phyloP scores from a whole-genome alignment of 2,797 vertebrate genomes.

The Austrolebias charrua region DNA sequence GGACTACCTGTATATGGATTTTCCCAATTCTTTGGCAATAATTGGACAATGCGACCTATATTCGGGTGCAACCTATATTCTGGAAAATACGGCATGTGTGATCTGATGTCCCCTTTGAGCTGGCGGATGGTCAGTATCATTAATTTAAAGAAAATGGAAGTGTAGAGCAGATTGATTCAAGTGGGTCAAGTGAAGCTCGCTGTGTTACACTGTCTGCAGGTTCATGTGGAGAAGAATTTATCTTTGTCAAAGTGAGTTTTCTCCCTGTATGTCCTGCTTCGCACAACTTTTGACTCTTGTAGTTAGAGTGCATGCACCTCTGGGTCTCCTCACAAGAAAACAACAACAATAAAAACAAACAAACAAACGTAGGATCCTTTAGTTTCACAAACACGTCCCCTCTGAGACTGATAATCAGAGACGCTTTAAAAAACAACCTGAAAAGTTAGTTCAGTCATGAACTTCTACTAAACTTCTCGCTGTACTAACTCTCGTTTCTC shows the following conservation, averaged over 20 bases:
- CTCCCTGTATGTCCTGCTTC: slow-evolving; percentile 67
- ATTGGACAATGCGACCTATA: too few relatives aligned
- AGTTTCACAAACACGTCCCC: slow-evolving; percentile 50
- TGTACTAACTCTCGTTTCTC: slow-evolving; percentile 70
- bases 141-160: slow-evolving; percentile 45
- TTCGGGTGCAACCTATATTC: too few relatives aligned
- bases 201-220: slow-evolving; percentile 77
- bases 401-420: slow-evolving; percentile 43
- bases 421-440: slow-evolving; percentile 19
- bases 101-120: slow-evolving; percentile 55
- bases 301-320: slow-evolving; percentile 81
- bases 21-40: too few relatives aligned
- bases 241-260: slow-evolving; percentile 81
- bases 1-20: too few relatives aligned
- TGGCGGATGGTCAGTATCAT: slow-evolving; percentile 64
- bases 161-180: slow-evolving; percentile 44
- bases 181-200: slow-evolving; percentile 60
- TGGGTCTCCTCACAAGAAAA: slow-evolving; percentile 56
- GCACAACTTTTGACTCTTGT: slow-evolving; percentile 73
- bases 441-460: slow-evolving; percentile 47
- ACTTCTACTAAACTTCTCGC: slow-evolving; percentile 78
- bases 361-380: slow-evolving; percentile 57
- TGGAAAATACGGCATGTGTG: too few relatives aligned
- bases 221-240: slow-evolving; percentile 79
- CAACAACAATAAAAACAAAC: not conserved